Percentiles rank a stretch among this genome's conserved stretches.
Conservation (phyloP, 2,797 vertebrate species). For the Microctenopoma stevenorrisi region DNA sequence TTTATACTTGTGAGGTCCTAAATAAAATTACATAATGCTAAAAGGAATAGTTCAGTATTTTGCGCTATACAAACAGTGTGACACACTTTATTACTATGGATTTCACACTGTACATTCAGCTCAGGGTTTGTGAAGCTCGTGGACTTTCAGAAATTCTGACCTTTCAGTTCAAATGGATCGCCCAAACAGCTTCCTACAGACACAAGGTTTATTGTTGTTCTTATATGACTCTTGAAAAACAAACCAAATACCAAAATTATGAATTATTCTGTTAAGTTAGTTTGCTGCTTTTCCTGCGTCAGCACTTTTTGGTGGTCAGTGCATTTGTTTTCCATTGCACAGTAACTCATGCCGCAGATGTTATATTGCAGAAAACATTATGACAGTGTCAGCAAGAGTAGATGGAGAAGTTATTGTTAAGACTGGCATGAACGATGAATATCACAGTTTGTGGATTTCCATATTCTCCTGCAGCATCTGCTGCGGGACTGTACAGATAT, state of each 20-base stretch:
- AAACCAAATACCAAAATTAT: not conserved
- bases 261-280: not conserved
- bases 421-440: conserved; percentile 10
- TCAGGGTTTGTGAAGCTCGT: too few relatives aligned
- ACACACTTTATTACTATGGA: too few relatives aligned
- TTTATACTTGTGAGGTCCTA: too few relatives aligned
- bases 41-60: too few relatives aligned
- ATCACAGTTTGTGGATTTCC: conserved; percentile 31
- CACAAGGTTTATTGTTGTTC: not conserved
- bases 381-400: conserved; percentile 41
- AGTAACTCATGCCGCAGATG: conserved; percentile 29
- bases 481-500: conserved; percentile 21
- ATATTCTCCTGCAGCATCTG: conserved; percentile 20
- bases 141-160: too few relatives aligned
- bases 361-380: conserved; percentile 22
- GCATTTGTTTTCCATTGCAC: conserved; percentile 12
- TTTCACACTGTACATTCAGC: too few relatives aligned
- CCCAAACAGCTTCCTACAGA: not conserved
- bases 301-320: conserved; percentile 1
- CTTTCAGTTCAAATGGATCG: too few relatives aligned
- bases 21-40: too few relatives aligned
- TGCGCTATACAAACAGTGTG: too few relatives aligned
- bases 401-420: conserved; percentile 27
- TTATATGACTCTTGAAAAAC: not conserved
- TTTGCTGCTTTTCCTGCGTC: not conserved